Percentiles rank a stretch among this genome's conserved stretches.
These are phyloP conservation scores for Baryphthengus martii DNA, from an alignment of 2,113 vertebrate genomes.

Conservation along the genomic window DNA sequence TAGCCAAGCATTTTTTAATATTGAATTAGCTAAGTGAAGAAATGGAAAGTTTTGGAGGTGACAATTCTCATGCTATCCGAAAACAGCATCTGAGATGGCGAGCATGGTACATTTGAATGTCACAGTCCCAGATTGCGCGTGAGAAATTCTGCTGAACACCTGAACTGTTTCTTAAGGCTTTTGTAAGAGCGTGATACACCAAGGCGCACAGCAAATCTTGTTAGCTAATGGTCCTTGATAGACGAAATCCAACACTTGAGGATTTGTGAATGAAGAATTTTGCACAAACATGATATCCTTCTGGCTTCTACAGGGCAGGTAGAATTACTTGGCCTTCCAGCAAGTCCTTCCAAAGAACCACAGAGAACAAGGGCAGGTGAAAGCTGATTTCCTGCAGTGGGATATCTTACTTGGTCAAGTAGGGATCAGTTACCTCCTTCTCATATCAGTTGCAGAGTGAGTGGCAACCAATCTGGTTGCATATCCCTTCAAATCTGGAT, in stretches of 20 bases:
- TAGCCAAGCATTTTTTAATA: neutral
- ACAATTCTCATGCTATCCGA: neutral
- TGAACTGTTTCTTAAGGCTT: neutral
- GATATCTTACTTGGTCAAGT: neutral
- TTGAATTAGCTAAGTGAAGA: neutral
- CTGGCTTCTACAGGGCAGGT: neutral
- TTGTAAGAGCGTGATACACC: accelerated
- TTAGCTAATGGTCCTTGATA: conserved; percentile 18
- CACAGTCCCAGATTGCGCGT: neutral
- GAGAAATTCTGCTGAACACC: neutral
- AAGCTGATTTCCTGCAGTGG: conserved; percentile 32
- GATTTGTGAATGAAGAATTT: conserved; percentile 53
- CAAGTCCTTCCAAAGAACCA: conserved; percentile 36
- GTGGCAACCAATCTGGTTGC: conserved; percentile 20
- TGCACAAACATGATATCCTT: conserved; percentile 22
- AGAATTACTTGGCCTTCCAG: conserved; percentile 54
- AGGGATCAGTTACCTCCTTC: conserved; percentile 20
- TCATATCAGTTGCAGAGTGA: conserved; percentile 11
- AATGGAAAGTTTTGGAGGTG: neutral
- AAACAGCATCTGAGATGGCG: neutral
- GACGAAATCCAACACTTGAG: neutral
- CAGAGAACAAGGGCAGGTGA: conserved; percentile 24
- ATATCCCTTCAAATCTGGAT: conserved; percentile 37
- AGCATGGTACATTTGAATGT: neutral
- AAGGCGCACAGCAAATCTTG: neutral